These are phyloP conservation scores for Sorex maritimensis DNA, from an alignment of 2,797 vertebrate genomes.

Conservation along the genomic window DNA sequence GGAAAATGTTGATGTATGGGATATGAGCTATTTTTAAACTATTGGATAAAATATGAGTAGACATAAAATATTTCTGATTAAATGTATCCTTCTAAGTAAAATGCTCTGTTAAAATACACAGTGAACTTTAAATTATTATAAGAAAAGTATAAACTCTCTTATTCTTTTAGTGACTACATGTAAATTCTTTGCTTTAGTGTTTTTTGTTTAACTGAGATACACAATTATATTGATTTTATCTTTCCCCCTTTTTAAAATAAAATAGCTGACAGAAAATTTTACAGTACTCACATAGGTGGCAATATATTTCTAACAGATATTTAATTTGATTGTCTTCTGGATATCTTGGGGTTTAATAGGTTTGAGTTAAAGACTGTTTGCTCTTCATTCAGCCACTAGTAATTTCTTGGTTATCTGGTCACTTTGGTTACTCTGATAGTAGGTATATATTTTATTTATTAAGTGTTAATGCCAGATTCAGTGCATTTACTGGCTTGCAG, in stretches of 20 bases:
- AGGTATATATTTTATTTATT: constrained; percentile 37
- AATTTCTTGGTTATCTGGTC: constrained; percentile 27
- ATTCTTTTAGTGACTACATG: constrained; percentile 2
- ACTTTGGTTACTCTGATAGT: not conserved
- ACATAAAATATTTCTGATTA: constrained; percentile 11
- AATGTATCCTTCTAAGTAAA: constrained; percentile 14
- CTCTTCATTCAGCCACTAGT: constrained; percentile 18
- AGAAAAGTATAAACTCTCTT: constrained; percentile 1
- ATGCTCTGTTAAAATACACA: not conserved
- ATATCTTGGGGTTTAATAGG: not conserved
- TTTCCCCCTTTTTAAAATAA: not conserved
- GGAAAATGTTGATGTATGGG: constrained; percentile 30
- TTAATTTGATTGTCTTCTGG: constrained; percentile 37
- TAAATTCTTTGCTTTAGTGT: constrained; percentile 10
- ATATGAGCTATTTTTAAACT: constrained; percentile 38
- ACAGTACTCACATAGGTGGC: not conserved
- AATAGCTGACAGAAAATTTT: not conserved
- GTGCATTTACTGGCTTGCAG: not conserved
- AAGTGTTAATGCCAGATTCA: constrained; percentile 53
- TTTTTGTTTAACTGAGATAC: constrained; percentile 25
- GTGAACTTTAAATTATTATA: constrained; percentile 13
- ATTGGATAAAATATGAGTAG: constrained; percentile 17
- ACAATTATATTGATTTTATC: constrained; percentile 29
- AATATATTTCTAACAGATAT: constrained; percentile 24
- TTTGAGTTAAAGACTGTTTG: constrained; percentile 12